Evolutionary conservation across 2,113 vertebrate species (phyloP).

Genomic region (Lipophrys pholis): DNA sequence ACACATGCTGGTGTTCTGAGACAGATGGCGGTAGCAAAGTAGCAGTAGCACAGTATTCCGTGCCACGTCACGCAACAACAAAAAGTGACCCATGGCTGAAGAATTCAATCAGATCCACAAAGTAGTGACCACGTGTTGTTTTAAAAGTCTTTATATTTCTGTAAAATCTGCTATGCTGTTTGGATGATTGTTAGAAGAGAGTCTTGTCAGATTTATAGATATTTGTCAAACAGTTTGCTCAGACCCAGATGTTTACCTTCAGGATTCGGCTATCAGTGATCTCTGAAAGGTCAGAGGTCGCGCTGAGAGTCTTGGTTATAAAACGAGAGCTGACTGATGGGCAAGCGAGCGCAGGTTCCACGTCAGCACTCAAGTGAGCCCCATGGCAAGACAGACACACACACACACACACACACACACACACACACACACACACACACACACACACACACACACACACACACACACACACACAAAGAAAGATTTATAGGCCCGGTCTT

Average conservation of each 20-base stretch:
- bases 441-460: slow-evolving; percentile 10
- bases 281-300: slow-evolving; percentile 26
- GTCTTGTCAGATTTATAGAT: too few species aligned
- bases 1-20: too few species aligned
- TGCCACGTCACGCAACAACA: background rate
- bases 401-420: slow-evolving; percentile 23
- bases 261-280: slow-evolving; percentile 22
- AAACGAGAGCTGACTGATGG: slow-evolving; percentile 64
- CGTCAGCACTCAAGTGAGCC: slow-evolving; percentile 34
- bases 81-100: background rate
- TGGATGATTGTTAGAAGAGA: too few species aligned
- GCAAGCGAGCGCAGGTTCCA: slow-evolving; percentile 32
- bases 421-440: background rate
- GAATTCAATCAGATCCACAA: background rate
- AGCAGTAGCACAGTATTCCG: too few species aligned
- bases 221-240: too few species aligned
- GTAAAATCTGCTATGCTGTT: too few species aligned
- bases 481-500: slow-evolving; percentile 66
- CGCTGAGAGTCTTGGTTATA: slow-evolving; percentile 30
- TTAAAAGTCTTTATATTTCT: too few species aligned
- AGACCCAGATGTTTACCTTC: slow-evolving; percentile 16
- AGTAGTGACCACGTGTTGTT: too few species aligned
- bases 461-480: too few species aligned
- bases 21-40: too few species aligned
- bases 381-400: slow-evolving; percentile 14